Conservation (phyloP, 2,888 invertebrate species). For the Coecobrya sp. region DNA sequence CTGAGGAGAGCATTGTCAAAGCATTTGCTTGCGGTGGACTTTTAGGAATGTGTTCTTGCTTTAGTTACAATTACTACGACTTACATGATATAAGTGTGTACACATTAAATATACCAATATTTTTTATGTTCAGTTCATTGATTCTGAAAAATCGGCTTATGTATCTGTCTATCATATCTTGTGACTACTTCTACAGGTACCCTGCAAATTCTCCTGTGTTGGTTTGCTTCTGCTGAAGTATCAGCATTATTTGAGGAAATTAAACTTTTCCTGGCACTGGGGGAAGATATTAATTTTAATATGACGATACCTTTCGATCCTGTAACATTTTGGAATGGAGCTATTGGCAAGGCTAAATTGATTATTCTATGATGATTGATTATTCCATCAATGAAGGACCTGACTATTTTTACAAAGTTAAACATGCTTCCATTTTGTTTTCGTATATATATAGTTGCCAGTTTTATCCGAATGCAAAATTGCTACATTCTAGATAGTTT, state of each 20-base stretch:
- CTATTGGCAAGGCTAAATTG: neutral
- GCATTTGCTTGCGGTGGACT: constrained; percentile 40
- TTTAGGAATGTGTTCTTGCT: constrained; percentile 31
- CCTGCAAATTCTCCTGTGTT: constrained; percentile 9
- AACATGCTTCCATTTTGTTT: neutral
- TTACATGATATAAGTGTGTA: neutral
- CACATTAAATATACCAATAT: no score
- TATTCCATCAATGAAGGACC: no score
- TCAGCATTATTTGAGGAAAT: constrained; percentile 5
- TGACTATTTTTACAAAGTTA: no score
- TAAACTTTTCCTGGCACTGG: neutral
- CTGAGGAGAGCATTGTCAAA: constrained; percentile 17
- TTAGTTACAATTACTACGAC: constrained; percentile 26
- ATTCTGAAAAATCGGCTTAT: neutral
- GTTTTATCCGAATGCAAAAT: neutral
- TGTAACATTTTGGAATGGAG: constrained; percentile 54
- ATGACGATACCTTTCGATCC: neutral
- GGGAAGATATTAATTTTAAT: neutral
- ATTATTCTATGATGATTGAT: neutral
- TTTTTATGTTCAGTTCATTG: neutral
- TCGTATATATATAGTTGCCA: constrained; percentile 43
- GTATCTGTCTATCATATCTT: no score
- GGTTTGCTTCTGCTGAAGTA: constrained; percentile 7
- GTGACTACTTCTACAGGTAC: neutral
- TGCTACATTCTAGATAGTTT: neutral